A percentile compares a stretch with the other conserved stretches of the same genome.
Conservation (phyloP, 2,888 invertebrate species). For the Gymnocheta viridis region DNA sequence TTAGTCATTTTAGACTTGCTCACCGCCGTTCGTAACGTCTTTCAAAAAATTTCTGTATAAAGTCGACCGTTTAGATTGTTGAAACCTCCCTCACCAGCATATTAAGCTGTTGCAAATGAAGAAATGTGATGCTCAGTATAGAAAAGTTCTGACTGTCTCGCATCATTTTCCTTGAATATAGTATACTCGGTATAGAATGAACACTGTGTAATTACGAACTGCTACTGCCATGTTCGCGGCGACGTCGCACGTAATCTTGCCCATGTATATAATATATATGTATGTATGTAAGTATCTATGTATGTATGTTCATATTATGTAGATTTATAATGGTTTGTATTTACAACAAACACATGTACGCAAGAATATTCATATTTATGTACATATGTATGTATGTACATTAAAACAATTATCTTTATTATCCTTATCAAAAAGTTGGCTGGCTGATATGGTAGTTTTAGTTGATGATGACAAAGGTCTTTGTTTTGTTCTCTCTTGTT, state of each 20-base stretch:
- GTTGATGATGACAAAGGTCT: background rate
- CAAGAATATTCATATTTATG: background rate
- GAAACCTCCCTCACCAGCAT: no score
- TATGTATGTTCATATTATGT: background rate
- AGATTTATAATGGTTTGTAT: background rate
- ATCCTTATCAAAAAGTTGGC: conserved; percentile 54
- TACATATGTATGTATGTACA: background rate
- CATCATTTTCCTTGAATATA: no score
- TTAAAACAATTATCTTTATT: conserved; percentile 14
- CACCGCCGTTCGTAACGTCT: no score
- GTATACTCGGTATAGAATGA: no score
- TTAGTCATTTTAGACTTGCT: no score
- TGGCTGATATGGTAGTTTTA: background rate
- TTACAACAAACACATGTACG: background rate
- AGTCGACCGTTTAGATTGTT: no score
- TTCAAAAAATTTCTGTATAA: no score
- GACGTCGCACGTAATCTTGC: background rate
- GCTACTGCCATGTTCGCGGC: no score
- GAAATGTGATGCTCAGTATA: no score
- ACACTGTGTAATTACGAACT: no score
- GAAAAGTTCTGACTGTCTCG: no score
- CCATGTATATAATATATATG: background rate
- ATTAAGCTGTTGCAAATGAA: no score
- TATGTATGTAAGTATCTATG: background rate
- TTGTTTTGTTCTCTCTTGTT: conserved; percentile 24